These are phyloP conservation scores for Sceloporus tristichus DNA, from an alignment of 2,113 vertebrate genomes.

Conservation along the genomic window DNA sequence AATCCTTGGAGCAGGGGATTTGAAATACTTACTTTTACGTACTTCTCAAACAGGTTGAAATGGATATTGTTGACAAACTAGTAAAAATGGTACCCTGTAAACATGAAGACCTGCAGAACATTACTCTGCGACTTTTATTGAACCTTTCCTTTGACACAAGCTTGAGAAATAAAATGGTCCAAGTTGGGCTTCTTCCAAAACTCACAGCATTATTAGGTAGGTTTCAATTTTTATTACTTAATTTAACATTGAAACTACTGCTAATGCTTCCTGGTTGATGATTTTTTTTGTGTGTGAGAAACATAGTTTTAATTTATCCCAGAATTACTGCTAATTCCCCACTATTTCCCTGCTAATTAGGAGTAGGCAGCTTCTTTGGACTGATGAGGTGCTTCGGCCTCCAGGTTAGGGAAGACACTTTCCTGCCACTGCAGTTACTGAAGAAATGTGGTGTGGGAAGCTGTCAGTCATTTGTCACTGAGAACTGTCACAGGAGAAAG, in stretches of 20 bases:
- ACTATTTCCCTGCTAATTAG: neutral
- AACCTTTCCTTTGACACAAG: conserved; percentile 93
- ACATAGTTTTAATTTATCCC: neutral
- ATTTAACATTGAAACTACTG: neutral
- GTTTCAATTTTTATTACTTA: conserved; percentile 16
- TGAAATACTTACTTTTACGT: conserved; percentile 19
- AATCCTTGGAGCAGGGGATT: neutral
- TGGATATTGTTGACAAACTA: conserved; percentile 89
- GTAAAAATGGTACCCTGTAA: conserved; percentile 89
- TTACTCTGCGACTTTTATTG: conserved; percentile 88
- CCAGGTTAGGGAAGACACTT: too few species aligned
- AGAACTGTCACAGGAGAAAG: too few species aligned
- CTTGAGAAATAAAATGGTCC: conserved; percentile 92
- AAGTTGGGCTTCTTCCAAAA: conserved; percentile 90
- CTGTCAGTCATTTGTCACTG: too few species aligned
- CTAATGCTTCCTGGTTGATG: neutral
- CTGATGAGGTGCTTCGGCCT: too few species aligned
- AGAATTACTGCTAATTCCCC: neutral
- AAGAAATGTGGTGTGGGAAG: too few species aligned
- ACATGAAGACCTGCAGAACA: conserved; percentile 88
- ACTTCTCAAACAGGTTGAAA: conserved; percentile 83
- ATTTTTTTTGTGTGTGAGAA: neutral
- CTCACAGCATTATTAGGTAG: conserved; percentile 90
- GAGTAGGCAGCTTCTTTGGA: too few species aligned
- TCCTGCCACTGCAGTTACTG: too few species aligned